These are phyloP conservation scores for Elanus axillaris DNA, from an alignment of 2,113 vertebrate species.

Conservation along the genomic window DNA sequence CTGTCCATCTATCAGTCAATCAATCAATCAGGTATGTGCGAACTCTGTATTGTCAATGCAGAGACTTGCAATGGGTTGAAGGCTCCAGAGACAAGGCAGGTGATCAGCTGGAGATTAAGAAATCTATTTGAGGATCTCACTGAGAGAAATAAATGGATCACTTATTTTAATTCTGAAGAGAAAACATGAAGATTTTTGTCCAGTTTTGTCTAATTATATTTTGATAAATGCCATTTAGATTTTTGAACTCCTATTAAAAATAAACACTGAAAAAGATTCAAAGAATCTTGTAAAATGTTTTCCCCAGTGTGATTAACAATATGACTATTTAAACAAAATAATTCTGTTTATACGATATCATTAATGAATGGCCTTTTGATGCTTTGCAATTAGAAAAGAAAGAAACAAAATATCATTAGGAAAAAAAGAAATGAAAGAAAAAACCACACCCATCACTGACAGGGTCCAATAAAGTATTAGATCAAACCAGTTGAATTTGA, in stretches of 20 bases:
- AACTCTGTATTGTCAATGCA: not conserved
- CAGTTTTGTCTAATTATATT: not conserved
- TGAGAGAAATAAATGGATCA: not conserved
- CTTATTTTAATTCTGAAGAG: not conserved
- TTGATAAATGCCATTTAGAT: constrained; percentile 16
- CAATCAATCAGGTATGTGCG: not conserved
- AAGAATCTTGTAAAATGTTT: not conserved
- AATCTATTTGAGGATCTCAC: not conserved
- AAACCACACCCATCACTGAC: not conserved
- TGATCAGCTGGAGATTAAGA: not conserved
- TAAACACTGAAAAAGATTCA: not conserved
- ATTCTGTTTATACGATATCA: constrained; percentile 32
- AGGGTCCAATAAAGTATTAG: not conserved
- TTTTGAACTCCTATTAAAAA: not conserved
- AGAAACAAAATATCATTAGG: constrained; percentile 1
- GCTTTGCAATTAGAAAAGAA: constrained; percentile 38
- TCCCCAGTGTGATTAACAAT: constrained; percentile 4
- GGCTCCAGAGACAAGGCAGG: not conserved
- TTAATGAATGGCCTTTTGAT: constrained; percentile 17
- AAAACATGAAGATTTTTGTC: not conserved
- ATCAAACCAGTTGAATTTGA: not conserved
- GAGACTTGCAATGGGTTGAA: not conserved
- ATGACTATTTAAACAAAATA: constrained; percentile 30
- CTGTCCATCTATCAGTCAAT: not conserved
- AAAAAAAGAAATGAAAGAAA: constrained; percentile 25